Base-by-base conservation (phyloP, 2,797 vertebrate genomes). In the Sebastes ruberrimus region DNA sequence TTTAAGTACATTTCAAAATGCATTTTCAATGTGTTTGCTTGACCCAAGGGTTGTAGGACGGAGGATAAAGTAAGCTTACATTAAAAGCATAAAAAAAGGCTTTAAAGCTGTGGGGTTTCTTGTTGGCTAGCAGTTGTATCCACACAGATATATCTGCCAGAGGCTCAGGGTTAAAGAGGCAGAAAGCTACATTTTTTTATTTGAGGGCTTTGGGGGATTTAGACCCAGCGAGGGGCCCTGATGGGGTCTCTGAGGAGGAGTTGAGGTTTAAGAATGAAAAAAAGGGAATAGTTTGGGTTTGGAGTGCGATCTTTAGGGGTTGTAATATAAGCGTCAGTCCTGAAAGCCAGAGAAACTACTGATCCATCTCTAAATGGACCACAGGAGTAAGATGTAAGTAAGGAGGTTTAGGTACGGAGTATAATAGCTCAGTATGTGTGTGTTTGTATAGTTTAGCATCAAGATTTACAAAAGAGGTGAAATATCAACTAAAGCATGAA, bases 181-280 rank as follows among this genome's bases (percentile, higher is more conserved):
- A 79, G 63, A 69, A 76, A 63, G 56, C 22, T 64, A 25, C 66
- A 74, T 64, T 63, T 52, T 65, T 79, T 60, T 76, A 74, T 76
- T 76, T 79, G 33, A 81, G 46, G 68, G 72, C 23, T 83, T 83
- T 84, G 33, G 65, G 46, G 73, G 82, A 73, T 80, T 88, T 73
- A 66, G 60, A 71, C 64, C 75, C 74, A 88, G 78, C 22, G 33
- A 82, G 82, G 64, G 74, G 73, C 67, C 61, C 59, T 80, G 72
- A 69, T 75, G 33, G 63, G 57, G 67, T 74, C 46, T 81, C 63
- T 35, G 62, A 46, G 56, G 59, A 81, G 33, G 80, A 73, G 67
- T 35, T 86, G 65, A 62, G 68, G 84, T 86, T 77, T 68, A 59
- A 53, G 28, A 83, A 64, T 42, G 25, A 79, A 83, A 65, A 35